Base-by-base conservation (phyloP, 2,888 invertebrate species). In the Eubasilissa splendida region DNA sequence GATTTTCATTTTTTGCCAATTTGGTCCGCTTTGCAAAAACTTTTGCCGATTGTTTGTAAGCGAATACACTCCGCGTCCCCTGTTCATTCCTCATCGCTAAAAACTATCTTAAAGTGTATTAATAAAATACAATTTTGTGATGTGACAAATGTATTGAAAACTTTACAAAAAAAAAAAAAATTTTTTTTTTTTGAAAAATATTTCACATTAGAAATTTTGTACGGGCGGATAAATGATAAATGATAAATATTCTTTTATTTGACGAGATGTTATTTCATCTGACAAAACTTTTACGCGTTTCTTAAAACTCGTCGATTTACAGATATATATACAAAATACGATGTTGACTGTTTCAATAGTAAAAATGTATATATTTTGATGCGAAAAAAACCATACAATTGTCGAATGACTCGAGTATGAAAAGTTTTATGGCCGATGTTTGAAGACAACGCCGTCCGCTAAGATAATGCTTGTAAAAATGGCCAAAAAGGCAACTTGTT, bases 11-110 rank as follows among this genome's bases (percentile, higher is more conserved):
- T 73, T 73, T 33, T 73, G 31, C 33, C 54, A 42, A 56, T 66
- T 66, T 66, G 14, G 52, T 66, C 12, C 59, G 60, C 63, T 73
- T 73, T 78, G 50, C 52, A 73, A 70, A 75, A 31, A 53, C 63
- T 71, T 78, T 65, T 59, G 52, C 59, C 54, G 63, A 56, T 73
- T 33, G 60, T 66, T 66, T n/a, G 7, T 66, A n/a, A 66, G 12
- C 42, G 54, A 33, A 10, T 11, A 56, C 33, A 12, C 54, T 11
- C 65, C 33, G 11, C 60, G 42, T 33, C 31, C 9, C 65, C 31
- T 31, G 22, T 31, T 53, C n/a, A 42, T 66, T 42, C 42, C 65
- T 8, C 11, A 33, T 9, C 12, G 14, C 0, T 5, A 9, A n/a
- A 14, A 2, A 14, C 14, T 70, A 9, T 12, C 11, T 71, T 56